These are phyloP conservation scores for Teleopsis dalmanni DNA, from an alignment of 1,140 invertebrate species.

Conservation along the genomic window DNA sequence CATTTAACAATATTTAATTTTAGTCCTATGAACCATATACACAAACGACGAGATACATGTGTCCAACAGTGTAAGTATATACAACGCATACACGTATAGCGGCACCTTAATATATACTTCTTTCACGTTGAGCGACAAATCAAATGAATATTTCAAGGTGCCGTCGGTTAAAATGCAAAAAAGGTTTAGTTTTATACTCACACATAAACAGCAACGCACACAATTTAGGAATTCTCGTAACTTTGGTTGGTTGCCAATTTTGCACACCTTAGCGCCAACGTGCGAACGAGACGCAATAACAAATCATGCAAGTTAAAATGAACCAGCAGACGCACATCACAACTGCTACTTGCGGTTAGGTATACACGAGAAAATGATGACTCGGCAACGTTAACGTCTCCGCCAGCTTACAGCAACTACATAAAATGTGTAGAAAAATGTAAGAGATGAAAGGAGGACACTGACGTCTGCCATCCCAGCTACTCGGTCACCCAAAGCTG, in stretches of 20 bases:
- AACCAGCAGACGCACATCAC: background rate
- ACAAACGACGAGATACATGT: background rate
- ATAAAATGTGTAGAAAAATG: slow-evolving; percentile 1
- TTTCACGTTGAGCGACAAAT: slow-evolving; percentile 5
- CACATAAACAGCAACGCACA: background rate
- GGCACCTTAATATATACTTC: no score
- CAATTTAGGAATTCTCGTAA: slow-evolving; percentile 11
- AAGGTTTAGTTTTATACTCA: slow-evolving; percentile 8
- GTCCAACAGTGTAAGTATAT: no score
- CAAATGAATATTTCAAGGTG: slow-evolving; percentile 15
- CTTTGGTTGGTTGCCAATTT: slow-evolving; percentile 45
- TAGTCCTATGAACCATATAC: background rate
- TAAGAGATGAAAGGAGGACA: no score
- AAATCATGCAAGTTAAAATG: slow-evolving; percentile 1
- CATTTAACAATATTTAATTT: background rate
- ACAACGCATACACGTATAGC: no score
- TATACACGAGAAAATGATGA: slow-evolving; percentile 12
- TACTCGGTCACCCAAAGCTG: background rate
- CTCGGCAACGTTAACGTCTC: slow-evolving; percentile 3
- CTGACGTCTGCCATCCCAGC: background rate
- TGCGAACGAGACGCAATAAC: slow-evolving; percentile 19
- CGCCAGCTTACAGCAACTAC: no score
- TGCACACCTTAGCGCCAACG: slow-evolving; percentile 21
- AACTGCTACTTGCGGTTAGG: slow-evolving; percentile 12
- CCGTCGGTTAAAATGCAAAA: slow-evolving; percentile 20